Evolutionary conservation across 2,113 vertebrate species (phyloP).

Genomic region (Albula glossodonta): DNA sequence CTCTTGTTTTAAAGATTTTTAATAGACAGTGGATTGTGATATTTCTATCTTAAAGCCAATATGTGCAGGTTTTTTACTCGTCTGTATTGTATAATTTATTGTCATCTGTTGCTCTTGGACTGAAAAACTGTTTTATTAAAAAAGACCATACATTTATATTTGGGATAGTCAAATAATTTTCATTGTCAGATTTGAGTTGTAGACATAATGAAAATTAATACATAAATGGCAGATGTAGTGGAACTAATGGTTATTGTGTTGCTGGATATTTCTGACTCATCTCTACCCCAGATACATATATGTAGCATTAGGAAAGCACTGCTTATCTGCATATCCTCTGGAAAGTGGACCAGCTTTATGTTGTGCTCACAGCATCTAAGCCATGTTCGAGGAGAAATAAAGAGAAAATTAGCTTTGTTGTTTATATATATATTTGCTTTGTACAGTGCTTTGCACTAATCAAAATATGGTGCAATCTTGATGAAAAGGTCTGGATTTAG

Average conservation of each 20-base stretch:
- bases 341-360: not conserved
- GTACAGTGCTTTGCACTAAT: slow-evolving; percentile 20
- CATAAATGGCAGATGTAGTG: not conserved
- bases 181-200: not conserved
- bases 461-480: slow-evolving; percentile 23
- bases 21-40: no score
- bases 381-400: slow-evolving; percentile 35
- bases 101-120: no score
- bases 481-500: slow-evolving; percentile 35
- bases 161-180: not conserved
- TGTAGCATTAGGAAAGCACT: not conserved
- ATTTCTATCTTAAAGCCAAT: no score
- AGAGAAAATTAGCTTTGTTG: slow-evolving; percentile 28
- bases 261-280: not conserved
- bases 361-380: slow-evolving; percentile 34
- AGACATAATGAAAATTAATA: not conserved
- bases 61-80: no score
- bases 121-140: not conserved
- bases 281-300: not conserved
- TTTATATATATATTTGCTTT: slow-evolving; percentile 22
- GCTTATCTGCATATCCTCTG: slow-evolving; percentile 5
- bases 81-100: no score
- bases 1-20: no score
- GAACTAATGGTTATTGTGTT: not conserved
- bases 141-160: not conserved